Base-by-base conservation (phyloP, 2,888 invertebrate species). In the Parthenolecanium corni region DNA sequence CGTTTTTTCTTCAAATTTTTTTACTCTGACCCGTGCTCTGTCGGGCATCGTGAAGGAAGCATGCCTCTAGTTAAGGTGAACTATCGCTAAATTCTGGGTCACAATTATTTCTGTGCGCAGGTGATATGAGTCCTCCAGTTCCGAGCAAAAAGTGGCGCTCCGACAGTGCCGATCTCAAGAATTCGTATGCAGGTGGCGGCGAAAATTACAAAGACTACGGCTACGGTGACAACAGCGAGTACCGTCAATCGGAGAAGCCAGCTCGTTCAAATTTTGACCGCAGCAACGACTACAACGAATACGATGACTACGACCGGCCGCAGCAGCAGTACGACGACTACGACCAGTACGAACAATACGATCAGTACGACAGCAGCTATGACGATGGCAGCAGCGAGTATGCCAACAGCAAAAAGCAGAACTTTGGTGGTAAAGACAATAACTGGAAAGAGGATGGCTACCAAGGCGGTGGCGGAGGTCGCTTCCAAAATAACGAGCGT, bases 101-200 rank as follows among this genome's bases (percentile, higher is more conserved):
- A n/a, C n/a, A 6, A 31, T 23, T 51, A 11, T 24, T 2, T 42
- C 21, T 11, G n/a, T 40, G 44, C 31, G 2, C 46, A 58, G 58
- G 46, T 38, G 58, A 58, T 21, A 12, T 49, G 3, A 21, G 14
- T 14, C 12, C 38, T 20, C 23, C 58, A 14, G 20, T 58, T 4
- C 58, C 58, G 20, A 49, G 25, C 21, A 58, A 58, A 58, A 58
- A 51, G 49, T 58, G 58, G 58, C 58, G 58, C 2, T 56, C 56
- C 1, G 56, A 56, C 23, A 56, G 31, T 21, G 5, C 20, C 12
- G 31, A 31, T 4, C 9, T 31, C 31, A 20, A 36, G 20, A 46
- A 49, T 16, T 38, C 58, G 18, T 57, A 18, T 9, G 25, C 57
- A 46, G 46, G 42, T 38, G 21, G 44, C 40, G 46, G 42, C 16